phyloP scores from a whole-genome alignment of 2,113 vertebrate genomes.

The Illadopsis cleaveri region DNA sequence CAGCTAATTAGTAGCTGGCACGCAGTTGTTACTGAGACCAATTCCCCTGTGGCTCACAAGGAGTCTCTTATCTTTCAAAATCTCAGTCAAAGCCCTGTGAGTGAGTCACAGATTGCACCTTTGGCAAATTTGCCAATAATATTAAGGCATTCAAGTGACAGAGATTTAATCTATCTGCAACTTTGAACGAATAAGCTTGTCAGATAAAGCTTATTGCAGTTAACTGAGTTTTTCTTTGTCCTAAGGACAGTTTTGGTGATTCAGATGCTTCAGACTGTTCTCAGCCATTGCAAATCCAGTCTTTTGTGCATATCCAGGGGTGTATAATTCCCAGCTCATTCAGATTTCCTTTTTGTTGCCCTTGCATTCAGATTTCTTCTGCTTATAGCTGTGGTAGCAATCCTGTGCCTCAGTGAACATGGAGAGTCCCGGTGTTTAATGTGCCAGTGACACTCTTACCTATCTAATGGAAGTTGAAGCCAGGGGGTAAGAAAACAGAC shows the following conservation, averaged over 20 bases:
- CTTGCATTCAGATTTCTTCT: not conserved
- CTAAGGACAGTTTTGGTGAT: not conserved
- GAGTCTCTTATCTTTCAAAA: not conserved
- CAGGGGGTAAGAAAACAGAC: not conserved
- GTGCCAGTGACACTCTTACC: not conserved
- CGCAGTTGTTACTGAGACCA: not conserved
- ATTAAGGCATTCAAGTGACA: fast-evolving
- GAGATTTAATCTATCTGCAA: not conserved
- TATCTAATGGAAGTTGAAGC: not conserved
- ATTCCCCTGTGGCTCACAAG: not conserved
- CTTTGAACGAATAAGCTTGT: not conserved
- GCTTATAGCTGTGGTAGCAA: not conserved
- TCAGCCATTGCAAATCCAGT: not conserved
- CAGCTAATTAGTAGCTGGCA: not conserved
- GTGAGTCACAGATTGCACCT: not conserved
- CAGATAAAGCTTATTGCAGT: not conserved
- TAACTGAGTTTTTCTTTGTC: not conserved
- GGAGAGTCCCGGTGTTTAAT: not conserved
- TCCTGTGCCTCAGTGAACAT: not conserved
- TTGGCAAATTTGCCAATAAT: not conserved
- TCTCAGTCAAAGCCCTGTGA: not conserved
- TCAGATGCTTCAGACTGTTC: not conserved
- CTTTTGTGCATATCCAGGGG: not conserved
- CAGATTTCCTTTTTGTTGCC: not conserved
- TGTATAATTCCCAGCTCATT: not conserved